phyloP scores from a whole-genome alignment of 2,113 vertebrate species.

The Octodon degus region DNA sequence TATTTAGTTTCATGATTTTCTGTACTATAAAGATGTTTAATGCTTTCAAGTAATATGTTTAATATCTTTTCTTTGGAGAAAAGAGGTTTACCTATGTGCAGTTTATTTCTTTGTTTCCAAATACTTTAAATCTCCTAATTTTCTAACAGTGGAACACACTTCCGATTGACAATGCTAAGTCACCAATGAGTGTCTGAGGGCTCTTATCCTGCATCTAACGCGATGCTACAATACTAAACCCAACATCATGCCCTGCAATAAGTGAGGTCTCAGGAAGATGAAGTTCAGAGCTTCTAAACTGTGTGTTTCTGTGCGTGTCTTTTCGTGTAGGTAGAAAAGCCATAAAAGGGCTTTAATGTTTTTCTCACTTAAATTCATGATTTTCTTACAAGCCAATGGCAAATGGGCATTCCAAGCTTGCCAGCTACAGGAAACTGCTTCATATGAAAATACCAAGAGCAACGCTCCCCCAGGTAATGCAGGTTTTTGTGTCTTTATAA shows the following conservation, averaged over 20 bases:
- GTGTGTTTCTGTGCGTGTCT: background rate
- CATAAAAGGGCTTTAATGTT: background rate
- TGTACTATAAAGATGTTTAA: background rate
- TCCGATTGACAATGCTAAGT: background rate
- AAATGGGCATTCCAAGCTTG: background rate
- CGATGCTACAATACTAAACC: background rate
- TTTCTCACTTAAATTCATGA: background rate
- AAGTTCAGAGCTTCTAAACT: background rate
- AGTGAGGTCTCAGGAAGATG: background rate
- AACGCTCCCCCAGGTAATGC: background rate
- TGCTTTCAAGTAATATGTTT: background rate
- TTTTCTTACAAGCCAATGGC: background rate
- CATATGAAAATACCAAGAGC: background rate
- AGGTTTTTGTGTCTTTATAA: background rate
- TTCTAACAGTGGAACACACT: background rate
- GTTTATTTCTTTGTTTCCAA: conserved; percentile 16
- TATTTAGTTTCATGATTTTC: background rate
- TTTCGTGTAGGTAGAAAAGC: background rate
- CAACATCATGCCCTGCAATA: background rate
- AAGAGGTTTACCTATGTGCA: background rate
- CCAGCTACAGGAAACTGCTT: background rate
- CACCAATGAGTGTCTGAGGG: background rate
- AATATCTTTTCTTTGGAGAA: background rate
- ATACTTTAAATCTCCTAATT: background rate
- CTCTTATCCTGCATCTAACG: background rate